Evolutionary conservation across 2,113 vertebrate genomes (phyloP).

Genomic region (Philantomba maxwellii): DNA sequence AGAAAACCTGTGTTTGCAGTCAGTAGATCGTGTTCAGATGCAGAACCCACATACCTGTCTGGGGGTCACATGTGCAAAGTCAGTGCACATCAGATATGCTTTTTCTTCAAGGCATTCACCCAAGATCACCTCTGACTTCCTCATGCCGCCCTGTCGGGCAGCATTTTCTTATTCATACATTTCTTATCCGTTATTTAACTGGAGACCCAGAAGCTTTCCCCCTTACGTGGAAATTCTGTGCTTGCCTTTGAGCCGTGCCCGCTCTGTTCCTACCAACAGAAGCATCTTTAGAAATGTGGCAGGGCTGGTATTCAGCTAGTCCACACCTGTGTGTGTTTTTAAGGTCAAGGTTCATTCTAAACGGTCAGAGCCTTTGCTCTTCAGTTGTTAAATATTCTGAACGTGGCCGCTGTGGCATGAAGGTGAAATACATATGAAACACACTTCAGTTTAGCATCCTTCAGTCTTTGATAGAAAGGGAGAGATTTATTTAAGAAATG

Average conservation of each 20-base stretch:
- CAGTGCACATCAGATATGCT: not conserved
- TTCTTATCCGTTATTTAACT: not conserved
- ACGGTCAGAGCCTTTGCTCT: not conserved
- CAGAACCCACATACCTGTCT: not conserved
- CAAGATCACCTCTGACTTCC: not conserved
- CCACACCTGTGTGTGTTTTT: not conserved
- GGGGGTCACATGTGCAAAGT: not conserved
- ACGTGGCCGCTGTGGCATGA: not conserved
- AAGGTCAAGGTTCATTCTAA: not conserved
- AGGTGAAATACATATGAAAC: not conserved
- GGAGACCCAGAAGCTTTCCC: not conserved
- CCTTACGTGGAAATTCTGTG: not conserved
- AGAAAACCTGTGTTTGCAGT: constrained; percentile 34
- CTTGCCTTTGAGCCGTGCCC: not conserved
- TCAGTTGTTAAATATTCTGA: not conserved
- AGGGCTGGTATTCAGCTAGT: not conserved
- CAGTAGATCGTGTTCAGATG: not conserved
- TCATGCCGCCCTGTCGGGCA: not conserved
- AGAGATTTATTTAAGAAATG: not conserved
- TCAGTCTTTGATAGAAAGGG: not conserved
- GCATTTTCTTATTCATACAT: not conserved
- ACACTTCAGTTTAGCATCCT: not conserved
- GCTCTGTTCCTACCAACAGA: not conserved
- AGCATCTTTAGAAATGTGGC: not conserved
- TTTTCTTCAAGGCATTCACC: not conserved